These are phyloP conservation scores for Ypsolopha sequella DNA, from an alignment of 2,888 invertebrate species.

Conservation along the genomic window DNA sequence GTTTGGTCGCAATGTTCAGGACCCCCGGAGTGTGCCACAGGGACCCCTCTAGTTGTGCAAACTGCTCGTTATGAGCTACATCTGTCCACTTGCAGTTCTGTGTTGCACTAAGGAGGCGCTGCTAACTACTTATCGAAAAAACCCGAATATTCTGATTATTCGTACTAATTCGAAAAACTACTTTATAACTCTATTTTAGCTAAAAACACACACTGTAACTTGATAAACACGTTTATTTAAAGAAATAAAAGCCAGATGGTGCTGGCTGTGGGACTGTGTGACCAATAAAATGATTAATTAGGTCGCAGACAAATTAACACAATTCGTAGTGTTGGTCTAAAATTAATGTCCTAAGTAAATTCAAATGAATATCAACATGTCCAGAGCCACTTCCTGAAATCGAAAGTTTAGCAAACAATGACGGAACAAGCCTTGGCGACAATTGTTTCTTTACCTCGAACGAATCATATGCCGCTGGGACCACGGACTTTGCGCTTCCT, in stretches of 20 bases:
- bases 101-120: conserved; percentile 15
- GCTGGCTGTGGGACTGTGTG: too few species aligned
- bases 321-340: too few species aligned
- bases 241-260: too few species aligned
- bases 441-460: conserved; percentile 58
- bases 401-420: conserved; percentile 56
- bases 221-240: too few species aligned
- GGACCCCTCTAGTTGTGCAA: conserved; percentile 51
- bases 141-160: neutral
- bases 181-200: too few species aligned
- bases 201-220: too few species aligned
- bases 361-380: too few species aligned
- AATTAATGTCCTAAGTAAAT: too few species aligned
- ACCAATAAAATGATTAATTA: too few species aligned
- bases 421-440: conserved; percentile 44
- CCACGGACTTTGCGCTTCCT: conserved; percentile 60
- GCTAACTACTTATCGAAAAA: neutral
- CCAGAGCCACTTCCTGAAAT: conserved; percentile 51
- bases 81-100: conserved; percentile 57
- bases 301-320: too few species aligned
- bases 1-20: conserved; percentile 48
- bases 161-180: too few species aligned
- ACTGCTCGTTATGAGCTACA: conserved; percentile 49
- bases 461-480: conserved; percentile 35
- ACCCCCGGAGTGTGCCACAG: conserved; percentile 19